Percentiles rank a stretch among this genome's conserved stretches.
Conservation (phyloP, 2,113 vertebrate genomes). For the Xiphias gladius region DNA sequence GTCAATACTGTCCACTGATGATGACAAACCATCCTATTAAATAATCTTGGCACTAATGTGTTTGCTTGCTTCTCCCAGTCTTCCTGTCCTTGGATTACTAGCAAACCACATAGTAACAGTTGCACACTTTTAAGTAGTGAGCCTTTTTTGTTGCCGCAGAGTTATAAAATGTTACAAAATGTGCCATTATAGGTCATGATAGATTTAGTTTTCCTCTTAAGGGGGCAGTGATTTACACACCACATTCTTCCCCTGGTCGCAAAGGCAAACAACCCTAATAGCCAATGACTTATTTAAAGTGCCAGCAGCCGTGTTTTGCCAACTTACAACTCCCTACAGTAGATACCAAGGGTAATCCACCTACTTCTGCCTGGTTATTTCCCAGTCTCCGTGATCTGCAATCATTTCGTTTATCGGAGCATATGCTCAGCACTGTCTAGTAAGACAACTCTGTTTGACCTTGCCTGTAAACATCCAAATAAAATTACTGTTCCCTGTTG, state of each 20-base stretch:
- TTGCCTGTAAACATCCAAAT: constrained; percentile 66
- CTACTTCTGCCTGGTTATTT: constrained; percentile 43
- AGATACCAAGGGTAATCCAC: constrained; percentile 57
- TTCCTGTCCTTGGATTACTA: neutral
- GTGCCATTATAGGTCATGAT: constrained; percentile 7
- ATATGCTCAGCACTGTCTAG: constrained; percentile 40
- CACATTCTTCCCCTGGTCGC: constrained; percentile 25
- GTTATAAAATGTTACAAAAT: constrained; percentile 9
- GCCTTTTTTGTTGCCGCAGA: neutral
- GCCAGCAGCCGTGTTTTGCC: constrained; percentile 58
- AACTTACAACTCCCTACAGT: constrained; percentile 56
- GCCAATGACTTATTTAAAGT: constrained; percentile 54
- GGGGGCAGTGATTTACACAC: constrained; percentile 43
- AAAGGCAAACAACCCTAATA: constrained; percentile 60
- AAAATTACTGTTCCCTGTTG: constrained; percentile 65
- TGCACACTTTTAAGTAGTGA: constrained; percentile 5
- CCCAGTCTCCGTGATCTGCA: constrained; percentile 29
- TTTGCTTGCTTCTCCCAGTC: neutral
- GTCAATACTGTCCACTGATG: neutral
- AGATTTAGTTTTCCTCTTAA: constrained; percentile 16
- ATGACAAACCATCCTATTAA: constrained; percentile 15
- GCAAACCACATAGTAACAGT: neutral
- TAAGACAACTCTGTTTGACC: constrained; percentile 53
- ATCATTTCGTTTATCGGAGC: constrained; percentile 43
- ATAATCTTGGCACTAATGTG: neutral